phyloP scores from a whole-genome alignment of 2,113 vertebrate genomes.

The human region GRCh38 chr5:77692501-77693000 shows the following conservation, averaged over 20 bases:
- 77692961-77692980: constrained; percentile 9
- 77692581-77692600: background rate
- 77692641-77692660: constrained; percentile 48
- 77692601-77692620: constrained; percentile 9
- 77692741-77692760: background rate
- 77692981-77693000: background rate
- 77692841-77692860: constrained; percentile 23
- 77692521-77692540: too few relatives aligned
- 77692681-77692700: background rate
- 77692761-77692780: background rate
- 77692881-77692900: constrained; percentile 4
- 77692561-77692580: too few relatives aligned
- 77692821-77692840: background rate
- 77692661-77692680: constrained; percentile 20
- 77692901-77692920: constrained; percentile 27
- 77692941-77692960: constrained; percentile 5
- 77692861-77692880: constrained; percentile 19
- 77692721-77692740: constrained; percentile 9
- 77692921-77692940: background rate
- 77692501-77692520: too few relatives aligned
- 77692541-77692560: too few relatives aligned
- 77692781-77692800: background rate
- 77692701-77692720: constrained; percentile 34
- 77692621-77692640: constrained; percentile 25
- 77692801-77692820: background rate